Evolutionary conservation across 2,888 invertebrate species (phyloP).

Genomic region (Drosophila borborema): DNA sequence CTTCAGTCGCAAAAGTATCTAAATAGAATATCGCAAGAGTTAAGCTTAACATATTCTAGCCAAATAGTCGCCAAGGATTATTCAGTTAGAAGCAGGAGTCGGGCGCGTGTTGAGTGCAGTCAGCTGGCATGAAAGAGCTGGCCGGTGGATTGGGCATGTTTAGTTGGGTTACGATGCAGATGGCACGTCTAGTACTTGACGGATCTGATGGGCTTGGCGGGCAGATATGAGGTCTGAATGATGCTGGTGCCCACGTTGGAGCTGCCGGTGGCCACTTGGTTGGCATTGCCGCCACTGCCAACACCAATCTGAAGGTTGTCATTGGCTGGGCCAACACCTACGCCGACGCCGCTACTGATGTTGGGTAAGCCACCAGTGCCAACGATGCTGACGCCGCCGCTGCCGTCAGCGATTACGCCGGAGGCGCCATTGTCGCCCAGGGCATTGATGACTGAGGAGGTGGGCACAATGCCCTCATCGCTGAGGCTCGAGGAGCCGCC

Average conservation of each 20-base stretch:
- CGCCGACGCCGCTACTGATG: slow-evolving; percentile 5
- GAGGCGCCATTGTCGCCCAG: slow-evolving; percentile 73
- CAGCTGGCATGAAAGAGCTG: slow-evolving; percentile 1
- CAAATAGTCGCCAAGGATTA: slow-evolving; percentile 37
- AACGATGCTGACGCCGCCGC: slow-evolving; percentile 55
- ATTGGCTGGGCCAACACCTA: background rate
- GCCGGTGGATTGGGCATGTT: background rate
- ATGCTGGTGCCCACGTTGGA: slow-evolving; percentile 34
- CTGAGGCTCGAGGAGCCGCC: slow-evolving; percentile 76
- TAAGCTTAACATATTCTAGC: slow-evolving; percentile 43
- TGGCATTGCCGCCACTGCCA: slow-evolving; percentile 41
- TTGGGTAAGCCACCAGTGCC: slow-evolving; percentile 65
- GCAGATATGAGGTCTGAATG: slow-evolving; percentile 70
- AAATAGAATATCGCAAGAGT: slow-evolving; percentile 58
- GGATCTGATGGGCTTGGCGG: slow-evolving; percentile 62
- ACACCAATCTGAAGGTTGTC: slow-evolving; percentile 9
- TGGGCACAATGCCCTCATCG: slow-evolving; percentile 79
- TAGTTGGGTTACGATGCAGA: background rate
- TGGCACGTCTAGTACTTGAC: slow-evolving; percentile 41
- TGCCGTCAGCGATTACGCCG: slow-evolving; percentile 58
- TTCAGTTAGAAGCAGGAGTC: slow-evolving; percentile 41
- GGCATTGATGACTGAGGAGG: slow-evolving; percentile 81
- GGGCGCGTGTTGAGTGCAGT: slow-evolving; percentile 6
- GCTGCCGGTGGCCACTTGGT: slow-evolving; percentile 18
- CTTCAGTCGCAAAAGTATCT: slow-evolving; percentile 37